Evolutionary conservation across 2,797 vertebrate species (phyloP), one percentile per base, ranked within the genome.

Genomic region (Graptemys geographica): DNA sequence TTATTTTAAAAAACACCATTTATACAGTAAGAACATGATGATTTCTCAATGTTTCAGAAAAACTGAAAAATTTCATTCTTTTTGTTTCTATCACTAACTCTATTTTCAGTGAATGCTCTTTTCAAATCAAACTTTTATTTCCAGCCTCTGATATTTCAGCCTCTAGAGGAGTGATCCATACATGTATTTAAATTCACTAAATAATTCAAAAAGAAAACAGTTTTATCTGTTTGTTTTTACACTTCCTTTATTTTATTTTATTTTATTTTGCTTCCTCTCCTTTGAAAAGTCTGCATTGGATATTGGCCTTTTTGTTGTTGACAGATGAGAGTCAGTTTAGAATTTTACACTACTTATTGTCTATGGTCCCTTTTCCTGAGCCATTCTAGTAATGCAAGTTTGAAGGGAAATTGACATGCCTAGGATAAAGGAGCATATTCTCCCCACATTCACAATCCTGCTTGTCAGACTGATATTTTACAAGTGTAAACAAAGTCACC

Each of bases 111-210:
- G 3, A 95, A 59, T 7, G 1, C 3, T 62, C 19, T 88, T 82
- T 65, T 31, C 81, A 91, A 92, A 69, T 78, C 57, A 84, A 27
- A 3, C 2, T 3, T 55, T 2, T 31, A 79, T 83, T 81, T 7
- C 16, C 83, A 31, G 2, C 15, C 27, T 44, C 25, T 88, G n/a
- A 56, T 31, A 88, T 53, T 57, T 79, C 53, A 56, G 41, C 6
- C 6, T 10, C 55, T 44, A 31, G n/a, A 57, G 11, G 87, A 31
- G 1, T 53, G 9, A 78, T 52, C 27, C 31, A 33, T 37, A 80
- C 9, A 86, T 55, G 69, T 33, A 55, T 59, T 52, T 65, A 8
- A n/a, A 72, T 47, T 28, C 27, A n/a, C 1, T 1, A 0, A 52
- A 51, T 74, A 23, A 15, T 19, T 74, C 41, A n/a, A 9, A 28